Evolutionary conservation across 2,113 vertebrate genomes (phyloP).

Genomic region (Choloepus hoffmanni): DNA sequence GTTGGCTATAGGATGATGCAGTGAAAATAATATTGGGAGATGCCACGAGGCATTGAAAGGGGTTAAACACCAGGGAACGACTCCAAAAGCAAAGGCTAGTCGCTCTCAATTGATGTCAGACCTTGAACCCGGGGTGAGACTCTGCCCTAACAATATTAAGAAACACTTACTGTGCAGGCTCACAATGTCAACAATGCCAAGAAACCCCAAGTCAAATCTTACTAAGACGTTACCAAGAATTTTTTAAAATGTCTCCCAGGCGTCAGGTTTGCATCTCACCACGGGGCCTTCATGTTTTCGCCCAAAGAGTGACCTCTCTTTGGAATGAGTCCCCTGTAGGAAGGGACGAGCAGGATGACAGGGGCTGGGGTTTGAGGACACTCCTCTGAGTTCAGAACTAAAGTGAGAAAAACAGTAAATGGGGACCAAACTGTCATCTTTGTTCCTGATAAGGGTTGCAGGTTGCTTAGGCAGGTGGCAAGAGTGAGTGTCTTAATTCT

Average conservation of each 20-base stretch:
- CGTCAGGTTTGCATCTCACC: neutral
- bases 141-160: neutral
- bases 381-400: neutral
- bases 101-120: rapidly evolving
- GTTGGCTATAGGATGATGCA: rapidly evolving
- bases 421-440: neutral
- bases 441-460: neutral
- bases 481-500: neutral
- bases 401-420: neutral
- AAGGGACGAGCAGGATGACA: neutral
- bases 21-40: too few relatives aligned
- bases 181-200: rapidly evolving
- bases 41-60: rapidly evolving
- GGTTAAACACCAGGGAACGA: neutral
- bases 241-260: neutral
- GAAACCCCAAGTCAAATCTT: neutral
- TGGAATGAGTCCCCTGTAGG: neutral
- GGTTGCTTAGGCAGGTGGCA: too few relatives aligned
- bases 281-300: neutral
- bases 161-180: rapidly evolving
- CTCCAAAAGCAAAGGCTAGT: neutral
- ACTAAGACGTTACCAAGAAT: neutral
- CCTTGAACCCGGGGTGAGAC: neutral
- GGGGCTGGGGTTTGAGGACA: neutral
- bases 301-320: neutral